phyloP scores from a whole-genome alignment of 2,797 vertebrate species.

The Gymnothorax javanicus region DNA sequence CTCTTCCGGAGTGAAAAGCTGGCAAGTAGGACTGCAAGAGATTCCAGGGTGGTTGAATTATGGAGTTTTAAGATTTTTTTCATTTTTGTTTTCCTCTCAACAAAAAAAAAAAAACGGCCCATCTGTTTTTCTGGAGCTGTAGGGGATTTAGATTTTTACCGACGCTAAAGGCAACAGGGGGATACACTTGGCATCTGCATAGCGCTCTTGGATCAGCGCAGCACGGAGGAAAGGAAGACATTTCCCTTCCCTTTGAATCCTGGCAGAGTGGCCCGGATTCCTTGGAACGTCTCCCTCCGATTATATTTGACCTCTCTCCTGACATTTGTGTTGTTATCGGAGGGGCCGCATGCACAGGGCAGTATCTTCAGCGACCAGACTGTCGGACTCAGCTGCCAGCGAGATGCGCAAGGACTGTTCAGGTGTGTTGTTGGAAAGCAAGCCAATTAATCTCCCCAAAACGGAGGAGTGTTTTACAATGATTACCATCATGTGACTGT shows the following conservation, averaged over 20 bases:
- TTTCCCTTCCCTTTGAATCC: conserved; percentile 39
- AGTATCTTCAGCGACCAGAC: neutral
- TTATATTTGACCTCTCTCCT: conserved; percentile 35
- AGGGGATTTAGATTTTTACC: conserved; percentile 35
- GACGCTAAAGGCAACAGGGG: conserved; percentile 38
- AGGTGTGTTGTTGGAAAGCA: neutral
- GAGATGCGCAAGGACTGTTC: neutral
- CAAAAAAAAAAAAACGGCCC: neutral
- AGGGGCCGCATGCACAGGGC: neutral
- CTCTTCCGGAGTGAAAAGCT: conserved; percentile 30
- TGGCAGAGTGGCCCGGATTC: conserved; percentile 40
- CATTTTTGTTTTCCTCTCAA: conserved; percentile 11
- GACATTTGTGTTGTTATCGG: conserved; percentile 19
- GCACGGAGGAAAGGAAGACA: conserved; percentile 26
- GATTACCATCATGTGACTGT: neutral
- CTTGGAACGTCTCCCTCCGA: conserved; percentile 32
- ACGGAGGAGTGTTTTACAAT: neutral
- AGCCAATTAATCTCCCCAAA: neutral
- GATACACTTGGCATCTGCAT: conserved; percentile 20
- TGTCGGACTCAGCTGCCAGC: neutral
- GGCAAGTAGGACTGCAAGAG: neutral
- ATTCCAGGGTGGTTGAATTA: conserved; percentile 37
- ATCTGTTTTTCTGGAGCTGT: conserved; percentile 30
- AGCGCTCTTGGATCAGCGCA: conserved; percentile 35
- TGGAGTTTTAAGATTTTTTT: conserved; percentile 28